Percentiles rank a stretch among this genome's conserved stretches.
Evolutionary conservation across 2,797 vertebrate species (phyloP).

Genomic region (Steatocranus sp.): DNA sequence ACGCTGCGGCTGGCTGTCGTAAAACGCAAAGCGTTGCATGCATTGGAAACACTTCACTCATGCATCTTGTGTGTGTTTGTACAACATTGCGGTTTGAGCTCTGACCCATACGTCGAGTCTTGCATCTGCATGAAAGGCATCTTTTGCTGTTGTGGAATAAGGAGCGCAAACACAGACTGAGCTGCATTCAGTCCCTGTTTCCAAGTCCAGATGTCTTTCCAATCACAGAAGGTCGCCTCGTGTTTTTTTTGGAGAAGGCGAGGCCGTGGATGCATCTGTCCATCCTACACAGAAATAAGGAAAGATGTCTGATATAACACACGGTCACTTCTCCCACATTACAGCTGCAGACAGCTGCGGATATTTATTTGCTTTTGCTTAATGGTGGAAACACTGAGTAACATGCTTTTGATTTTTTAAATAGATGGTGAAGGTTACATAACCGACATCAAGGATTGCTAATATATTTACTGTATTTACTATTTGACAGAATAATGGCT

Average conservation of each 20-base stretch:
- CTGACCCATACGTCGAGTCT: not conserved
- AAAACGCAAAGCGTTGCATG: constrained; percentile 6
- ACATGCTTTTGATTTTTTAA: constrained; percentile 51
- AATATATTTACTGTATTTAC: not conserved
- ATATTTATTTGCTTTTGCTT: constrained; percentile 61
- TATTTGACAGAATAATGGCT: not conserved
- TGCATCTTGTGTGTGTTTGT: not conserved
- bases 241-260: constrained; percentile 31
- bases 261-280: constrained; percentile 21
- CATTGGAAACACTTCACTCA: constrained; percentile 12
- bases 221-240: constrained; percentile 47
- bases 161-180: constrained; percentile 47
- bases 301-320: constrained; percentile 22
- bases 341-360: constrained; percentile 8
- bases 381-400: constrained; percentile 63
- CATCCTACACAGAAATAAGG: constrained; percentile 3
- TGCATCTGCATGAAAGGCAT: not conserved
- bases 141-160: constrained; percentile 41
- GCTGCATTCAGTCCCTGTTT: constrained; percentile 12
- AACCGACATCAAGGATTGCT: not conserved
- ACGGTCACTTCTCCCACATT: constrained; percentile 23
- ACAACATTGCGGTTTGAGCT: not conserved
- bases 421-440: constrained; percentile 22
- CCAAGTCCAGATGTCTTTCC: constrained; percentile 66
- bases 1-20: not conserved